Evolutionary conservation across 2,888 invertebrate species (phyloP).

Genomic region (Lasioglossum pauxillum): DNA sequence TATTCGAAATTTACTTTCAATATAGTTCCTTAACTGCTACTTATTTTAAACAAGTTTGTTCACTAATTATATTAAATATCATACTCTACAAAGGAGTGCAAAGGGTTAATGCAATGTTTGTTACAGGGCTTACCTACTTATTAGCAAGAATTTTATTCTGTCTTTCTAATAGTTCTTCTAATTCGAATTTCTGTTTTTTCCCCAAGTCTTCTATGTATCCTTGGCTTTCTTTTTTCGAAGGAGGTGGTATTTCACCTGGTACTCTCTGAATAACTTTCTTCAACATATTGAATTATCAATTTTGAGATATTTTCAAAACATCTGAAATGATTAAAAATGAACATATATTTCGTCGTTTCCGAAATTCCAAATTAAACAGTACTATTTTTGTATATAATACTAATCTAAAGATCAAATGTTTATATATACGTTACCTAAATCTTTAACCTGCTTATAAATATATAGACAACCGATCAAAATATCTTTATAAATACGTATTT

Average conservation of each 20-base stretch:
- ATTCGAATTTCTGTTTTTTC: conserved; percentile 85
- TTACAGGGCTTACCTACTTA: conserved; percentile 77
- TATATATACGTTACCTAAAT: not conserved
- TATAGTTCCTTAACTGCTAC: too few species aligned
- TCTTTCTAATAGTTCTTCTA: conserved; percentile 86
- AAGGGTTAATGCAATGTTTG: not conserved
- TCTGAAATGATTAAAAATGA: not conserved
- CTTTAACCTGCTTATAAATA: not conserved
- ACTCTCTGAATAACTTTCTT: conserved; percentile 81
- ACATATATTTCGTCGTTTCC: not conserved
- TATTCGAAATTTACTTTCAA: too few species aligned
- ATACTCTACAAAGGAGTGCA: too few species aligned
- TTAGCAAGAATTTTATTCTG: conserved; percentile 86
- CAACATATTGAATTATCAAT: conserved; percentile 61
- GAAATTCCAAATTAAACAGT: not conserved
- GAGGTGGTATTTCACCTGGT: conserved; percentile 85
- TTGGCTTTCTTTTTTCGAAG: conserved; percentile 85
- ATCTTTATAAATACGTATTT: not conserved
- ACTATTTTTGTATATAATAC: not conserved
- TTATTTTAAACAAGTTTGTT: too few species aligned
- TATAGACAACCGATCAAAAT: not conserved
- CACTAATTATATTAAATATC: too few species aligned
- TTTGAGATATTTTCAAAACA: conserved; percentile 11
- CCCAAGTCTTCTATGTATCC: conserved; percentile 86
- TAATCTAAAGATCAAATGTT: not conserved